Evolutionary conservation across 2,888 invertebrate genomes (phyloP).

Genomic region (Lissocephala sabroskyi): DNA sequence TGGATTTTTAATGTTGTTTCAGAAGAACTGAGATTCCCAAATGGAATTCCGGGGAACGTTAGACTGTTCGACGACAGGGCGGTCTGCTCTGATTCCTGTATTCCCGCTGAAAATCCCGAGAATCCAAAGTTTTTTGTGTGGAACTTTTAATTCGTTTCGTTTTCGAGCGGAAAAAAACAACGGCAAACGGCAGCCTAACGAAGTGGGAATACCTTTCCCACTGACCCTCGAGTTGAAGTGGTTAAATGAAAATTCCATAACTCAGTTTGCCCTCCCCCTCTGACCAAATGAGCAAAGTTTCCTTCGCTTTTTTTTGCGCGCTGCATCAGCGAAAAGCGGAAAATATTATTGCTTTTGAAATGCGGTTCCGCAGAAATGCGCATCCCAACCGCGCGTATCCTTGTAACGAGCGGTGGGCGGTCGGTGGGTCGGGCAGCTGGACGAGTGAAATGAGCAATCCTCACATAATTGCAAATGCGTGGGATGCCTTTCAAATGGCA

Average conservation of each 20-base stretch:
- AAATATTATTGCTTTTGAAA: constrained; percentile 43
- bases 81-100: no score
- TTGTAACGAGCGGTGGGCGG: no score
- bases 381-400: constrained; percentile 5
- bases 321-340: no score
- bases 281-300: constrained; percentile 56
- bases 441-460: no score
- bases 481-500: constrained; percentile 60
- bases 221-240: no score
- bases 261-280: constrained; percentile 19
- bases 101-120: no score
- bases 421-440: no score
- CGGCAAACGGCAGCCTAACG: background rate
- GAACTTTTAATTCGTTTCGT: background rate
- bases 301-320: constrained; percentile 13
- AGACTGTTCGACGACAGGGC: no score
- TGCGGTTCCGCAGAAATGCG: constrained; percentile 58
- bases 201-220: no score
- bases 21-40: background rate
- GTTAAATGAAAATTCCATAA: constrained; percentile 47
- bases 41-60: no score
- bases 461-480: constrained; percentile 61
- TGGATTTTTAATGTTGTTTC: background rate
- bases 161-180: background rate
- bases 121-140: constrained; percentile 9